Conservation (phyloP, 2,888 invertebrate genomes). For the Drosophila longiperda region DNA sequence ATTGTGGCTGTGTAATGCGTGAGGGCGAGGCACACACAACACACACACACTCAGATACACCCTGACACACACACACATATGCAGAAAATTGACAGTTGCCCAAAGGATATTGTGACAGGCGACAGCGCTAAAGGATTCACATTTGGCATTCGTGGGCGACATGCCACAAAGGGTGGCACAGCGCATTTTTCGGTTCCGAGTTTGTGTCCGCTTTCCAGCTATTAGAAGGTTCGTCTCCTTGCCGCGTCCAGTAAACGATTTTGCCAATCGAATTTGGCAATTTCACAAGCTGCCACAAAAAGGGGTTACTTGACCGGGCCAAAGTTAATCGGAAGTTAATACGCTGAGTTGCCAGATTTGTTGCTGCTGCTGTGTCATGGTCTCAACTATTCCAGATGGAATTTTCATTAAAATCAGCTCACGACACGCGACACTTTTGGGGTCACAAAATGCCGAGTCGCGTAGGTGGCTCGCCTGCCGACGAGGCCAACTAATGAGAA, state of each 20-base stretch:
- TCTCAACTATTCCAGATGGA: constrained; percentile 78
- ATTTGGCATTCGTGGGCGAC: constrained; percentile 37
- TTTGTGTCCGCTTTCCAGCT: constrained; percentile 38
- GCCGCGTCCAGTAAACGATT: constrained; percentile 71
- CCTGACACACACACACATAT: constrained; percentile 11
- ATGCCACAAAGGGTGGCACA: constrained; percentile 61
- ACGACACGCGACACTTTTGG: constrained; percentile 69
- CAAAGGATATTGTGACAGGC: constrained; percentile 81
- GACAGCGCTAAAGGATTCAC: constrained; percentile 66
- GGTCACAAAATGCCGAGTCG: constrained; percentile 30
- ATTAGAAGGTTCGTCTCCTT: constrained; percentile 64
- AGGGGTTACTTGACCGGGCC: constrained; percentile 76
- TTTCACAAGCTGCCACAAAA: constrained; percentile 71
- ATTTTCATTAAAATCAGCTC: constrained; percentile 82
- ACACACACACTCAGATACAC: constrained; percentile 34
- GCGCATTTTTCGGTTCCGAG: constrained; percentile 30
- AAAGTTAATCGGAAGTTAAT: constrained; percentile 85
- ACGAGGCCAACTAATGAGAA: constrained; percentile 71
- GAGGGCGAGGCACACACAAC: constrained; percentile 62
- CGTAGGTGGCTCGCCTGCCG: constrained; percentile 51
- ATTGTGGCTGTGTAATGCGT: constrained; percentile 65
- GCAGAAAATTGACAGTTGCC: constrained; percentile 71
- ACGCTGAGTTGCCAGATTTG: constrained; percentile 82
- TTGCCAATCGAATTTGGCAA: constrained; percentile 77
- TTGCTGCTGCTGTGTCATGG: constrained; percentile 57